Percentiles rank a stretch among this genome's conserved stretches.
Evolutionary conservation across 2,797 vertebrate genomes (phyloP).

Genomic region (Oceanodroma leucorhoa): DNA sequence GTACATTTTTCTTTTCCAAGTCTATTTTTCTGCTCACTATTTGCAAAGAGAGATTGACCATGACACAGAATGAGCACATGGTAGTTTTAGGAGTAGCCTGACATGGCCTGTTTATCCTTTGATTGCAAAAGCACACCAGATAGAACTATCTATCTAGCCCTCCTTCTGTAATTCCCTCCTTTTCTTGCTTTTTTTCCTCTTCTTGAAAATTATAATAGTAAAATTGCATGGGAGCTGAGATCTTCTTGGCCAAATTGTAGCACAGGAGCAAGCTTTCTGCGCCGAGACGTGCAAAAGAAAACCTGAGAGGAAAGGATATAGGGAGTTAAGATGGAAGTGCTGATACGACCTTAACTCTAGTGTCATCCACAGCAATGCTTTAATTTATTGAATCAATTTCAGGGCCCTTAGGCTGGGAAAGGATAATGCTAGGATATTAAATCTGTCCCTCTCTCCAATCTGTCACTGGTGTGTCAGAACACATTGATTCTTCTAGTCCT

Average conservation of each 20-base stretch:
- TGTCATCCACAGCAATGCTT: constrained; percentile 22
- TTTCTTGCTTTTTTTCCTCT: background rate
- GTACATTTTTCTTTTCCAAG: constrained; percentile 9
- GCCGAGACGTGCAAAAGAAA: background rate
- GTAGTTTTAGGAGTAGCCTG: background rate
- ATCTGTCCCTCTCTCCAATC: constrained; percentile 70
- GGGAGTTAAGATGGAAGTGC: constrained; percentile 10
- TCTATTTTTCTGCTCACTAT: background rate
- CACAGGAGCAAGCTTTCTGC: background rate
- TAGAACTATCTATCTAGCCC: background rate
- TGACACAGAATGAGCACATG: background rate
- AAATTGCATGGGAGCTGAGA: background rate
- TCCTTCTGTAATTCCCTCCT: background rate
- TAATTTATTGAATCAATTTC: constrained; percentile 77
- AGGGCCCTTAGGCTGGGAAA: constrained; percentile 66
- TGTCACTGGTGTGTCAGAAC: constrained; percentile 71
- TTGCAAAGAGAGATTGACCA: constrained; percentile 23
- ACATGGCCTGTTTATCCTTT: background rate
- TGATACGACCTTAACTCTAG: constrained; percentile 45
- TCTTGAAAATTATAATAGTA: background rate
- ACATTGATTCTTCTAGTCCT: constrained; percentile 65
- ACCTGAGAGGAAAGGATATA: background rate
- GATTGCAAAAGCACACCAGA: background rate
- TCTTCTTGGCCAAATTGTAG: background rate
- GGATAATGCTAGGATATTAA: constrained; percentile 75